Percentiles rank a stretch among this genome's conserved stretches.
Conservation (phyloP, 1,140 invertebrate genomes). For the Drosophila persimilis region DNA sequence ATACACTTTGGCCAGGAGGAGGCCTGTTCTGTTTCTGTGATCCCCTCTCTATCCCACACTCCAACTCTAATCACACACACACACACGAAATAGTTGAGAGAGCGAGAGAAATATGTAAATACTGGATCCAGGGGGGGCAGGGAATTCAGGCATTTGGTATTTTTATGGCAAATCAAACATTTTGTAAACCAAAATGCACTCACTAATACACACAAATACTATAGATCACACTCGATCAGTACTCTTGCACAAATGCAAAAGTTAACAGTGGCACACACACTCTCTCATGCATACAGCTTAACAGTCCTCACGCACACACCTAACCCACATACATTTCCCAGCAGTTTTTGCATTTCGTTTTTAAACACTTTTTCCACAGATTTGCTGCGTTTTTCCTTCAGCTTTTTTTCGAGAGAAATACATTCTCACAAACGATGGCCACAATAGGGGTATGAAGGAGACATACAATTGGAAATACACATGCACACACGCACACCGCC, state of each 20-base stretch:
- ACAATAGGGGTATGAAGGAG: constrained; percentile 35
- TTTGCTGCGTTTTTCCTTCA: constrained; percentile 35
- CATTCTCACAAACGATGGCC: constrained; percentile 52
- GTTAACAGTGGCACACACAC: constrained; percentile 38
- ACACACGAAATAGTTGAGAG: constrained; percentile 33
- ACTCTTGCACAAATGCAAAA: too few relatives aligned
- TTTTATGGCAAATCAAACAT: constrained; percentile 44
- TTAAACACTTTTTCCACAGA: constrained; percentile 6
- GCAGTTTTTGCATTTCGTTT: too few relatives aligned
- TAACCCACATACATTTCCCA: too few relatives aligned
- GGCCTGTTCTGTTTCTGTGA: constrained; percentile 11
- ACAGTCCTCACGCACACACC: constrained; percentile 28
- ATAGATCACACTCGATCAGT: too few relatives aligned
- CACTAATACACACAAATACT: constrained; percentile 17
- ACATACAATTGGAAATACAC: constrained; percentile 70
- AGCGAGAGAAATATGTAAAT: constrained; percentile 66
- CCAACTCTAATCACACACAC: constrained; percentile 6
- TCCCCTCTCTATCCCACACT: not conserved
- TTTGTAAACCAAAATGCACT: constrained; percentile 19
- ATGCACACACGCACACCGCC: constrained; percentile 22
- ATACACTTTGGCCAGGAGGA: constrained; percentile 38
- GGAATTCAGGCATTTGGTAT: constrained; percentile 34
- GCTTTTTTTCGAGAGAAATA: constrained; percentile 31
- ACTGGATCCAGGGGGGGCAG: constrained; percentile 24
- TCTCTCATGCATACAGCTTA: constrained; percentile 17